These are phyloP conservation scores for Leptonema lineaticorne DNA, from an alignment of 1,140 invertebrate species.

Conservation along the genomic window DNA sequence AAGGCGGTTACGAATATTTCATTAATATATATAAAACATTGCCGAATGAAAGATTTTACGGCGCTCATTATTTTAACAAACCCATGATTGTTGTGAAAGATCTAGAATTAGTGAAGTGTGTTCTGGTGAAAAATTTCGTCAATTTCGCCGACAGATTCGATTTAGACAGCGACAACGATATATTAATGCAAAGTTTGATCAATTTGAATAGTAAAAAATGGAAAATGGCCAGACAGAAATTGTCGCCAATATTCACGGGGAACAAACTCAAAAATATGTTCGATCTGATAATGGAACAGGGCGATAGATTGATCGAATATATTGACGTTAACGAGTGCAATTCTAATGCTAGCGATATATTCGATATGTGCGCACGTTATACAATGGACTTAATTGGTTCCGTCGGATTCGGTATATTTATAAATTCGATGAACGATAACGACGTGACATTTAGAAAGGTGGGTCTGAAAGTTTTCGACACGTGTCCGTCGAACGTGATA, in stretches of 20 bases:
- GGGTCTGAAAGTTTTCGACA: constrained; percentile 43
- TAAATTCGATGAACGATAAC: constrained; percentile 50
- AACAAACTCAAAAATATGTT: constrained; percentile 52
- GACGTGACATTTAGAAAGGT: constrained; percentile 52
- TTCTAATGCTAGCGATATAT: constrained; percentile 42
- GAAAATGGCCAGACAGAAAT: constrained; percentile 49
- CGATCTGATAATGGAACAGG: constrained; percentile 45
- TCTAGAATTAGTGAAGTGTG: constrained; percentile 55
- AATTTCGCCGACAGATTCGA: constrained; percentile 51
- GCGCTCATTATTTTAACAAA: constrained; percentile 48
- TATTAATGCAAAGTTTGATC: constrained; percentile 38
- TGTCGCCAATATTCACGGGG: constrained; percentile 49
- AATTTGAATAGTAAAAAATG: constrained; percentile 50
- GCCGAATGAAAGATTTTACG: constrained; percentile 44
- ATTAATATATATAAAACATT: constrained; percentile 44
- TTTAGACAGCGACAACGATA: constrained; percentile 51
- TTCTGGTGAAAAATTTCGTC: constrained; percentile 59
- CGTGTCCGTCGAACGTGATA: background rate
- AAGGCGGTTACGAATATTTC: too few relatives aligned
- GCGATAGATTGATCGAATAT: constrained; percentile 42
- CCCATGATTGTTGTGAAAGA: constrained; percentile 57
- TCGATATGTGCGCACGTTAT: constrained; percentile 54
- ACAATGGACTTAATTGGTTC: constrained; percentile 63
- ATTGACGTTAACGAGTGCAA: constrained; percentile 25
- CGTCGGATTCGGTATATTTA: constrained; percentile 60